Conservation (phyloP, 2,797 vertebrate genomes). For the Sebastes kiyomatsui region DNA sequence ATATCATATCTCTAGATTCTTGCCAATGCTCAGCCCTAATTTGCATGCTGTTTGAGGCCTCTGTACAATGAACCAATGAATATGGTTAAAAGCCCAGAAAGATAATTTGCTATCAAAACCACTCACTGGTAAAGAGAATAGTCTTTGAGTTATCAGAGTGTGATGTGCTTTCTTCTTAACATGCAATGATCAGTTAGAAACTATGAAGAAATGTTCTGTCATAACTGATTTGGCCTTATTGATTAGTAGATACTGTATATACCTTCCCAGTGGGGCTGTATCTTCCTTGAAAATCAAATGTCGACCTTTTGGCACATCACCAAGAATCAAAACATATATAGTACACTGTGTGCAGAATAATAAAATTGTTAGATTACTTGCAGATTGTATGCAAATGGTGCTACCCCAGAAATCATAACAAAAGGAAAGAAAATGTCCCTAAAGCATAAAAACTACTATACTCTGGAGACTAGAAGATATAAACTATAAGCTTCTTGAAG, state of each 20-base stretch:
- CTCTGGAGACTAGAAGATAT: neutral
- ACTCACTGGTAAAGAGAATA: conserved; percentile 42
- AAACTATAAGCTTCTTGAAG: neutral
- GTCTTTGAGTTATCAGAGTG: conserved; percentile 55
- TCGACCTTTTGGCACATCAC: conserved; percentile 15
- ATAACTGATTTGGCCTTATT: conserved; percentile 19
- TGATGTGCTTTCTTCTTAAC: conserved; percentile 26
- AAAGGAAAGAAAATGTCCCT: neutral
- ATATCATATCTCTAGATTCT: no score
- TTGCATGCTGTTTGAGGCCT: conserved; percentile 31
- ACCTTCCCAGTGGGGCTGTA: neutral
- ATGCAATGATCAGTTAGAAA: conserved; percentile 13
- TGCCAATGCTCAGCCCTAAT: no score
- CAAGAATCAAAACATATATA: neutral
- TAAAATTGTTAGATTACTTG: neutral
- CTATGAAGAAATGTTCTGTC: conserved; percentile 19
- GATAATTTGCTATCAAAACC: conserved; percentile 54
- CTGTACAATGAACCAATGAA: conserved; percentile 51
- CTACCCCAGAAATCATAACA: neutral
- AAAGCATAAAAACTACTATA: neutral
- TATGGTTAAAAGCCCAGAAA: conserved; percentile 63
- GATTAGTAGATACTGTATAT: neutral
- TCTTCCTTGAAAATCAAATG: conserved; percentile 1
- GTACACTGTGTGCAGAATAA: neutral
- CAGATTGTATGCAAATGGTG: neutral